Evolutionary conservation across 2,888 invertebrate species (phyloP), one percentile per base, ranked within the genome.

Genomic region (Lasius platythorax): DNA sequence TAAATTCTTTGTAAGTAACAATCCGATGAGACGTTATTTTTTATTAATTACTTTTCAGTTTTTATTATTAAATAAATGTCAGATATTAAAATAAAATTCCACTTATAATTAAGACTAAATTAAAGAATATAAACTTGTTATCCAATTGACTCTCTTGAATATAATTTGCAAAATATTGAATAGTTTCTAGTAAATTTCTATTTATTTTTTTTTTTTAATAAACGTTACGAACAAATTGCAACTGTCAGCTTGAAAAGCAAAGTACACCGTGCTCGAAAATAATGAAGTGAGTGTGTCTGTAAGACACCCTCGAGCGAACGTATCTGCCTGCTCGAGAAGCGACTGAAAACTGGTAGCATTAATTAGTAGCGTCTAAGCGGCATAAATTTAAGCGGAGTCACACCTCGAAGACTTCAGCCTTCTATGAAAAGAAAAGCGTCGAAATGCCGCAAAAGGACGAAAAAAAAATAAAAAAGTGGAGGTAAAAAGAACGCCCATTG

Each of bases 371-470:
- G 53, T 12, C 63, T 79, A 84, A 87, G 76, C 75, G 72, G 82
- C 63, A 86, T 86, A 83, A 86, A 89, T 90, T 88, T 88, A 88
- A 88, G 85, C 83, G 66, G 43, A 82, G 85, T 86, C 89, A 81
- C 87, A 87, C 78, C 85, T 87, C 61, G 81, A 81, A 30, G 43
- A 75, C 33, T 33, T 2, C 37, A 37, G 58, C 37, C 56, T 61
- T 8, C 61, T 23, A 28, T 81, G 81, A 83, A 64, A 79, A 64
- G 66, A 28, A 56, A 73, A 58, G 67, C 23, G 53, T 73, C 74
- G 68, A 70, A 87, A 79, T 50, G 43, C 33, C 33, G 50, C 46
- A 46, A 67, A 40, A 46, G 61, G 18, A n/a, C 8, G n/a, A 53
- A 53, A 53, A 28, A 63, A 67, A 83, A n/a, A n/a, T n/a, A n/a